phyloP scores from a whole-genome alignment of 2,113 vertebrate genomes.

The Rallus limicola region DNA sequence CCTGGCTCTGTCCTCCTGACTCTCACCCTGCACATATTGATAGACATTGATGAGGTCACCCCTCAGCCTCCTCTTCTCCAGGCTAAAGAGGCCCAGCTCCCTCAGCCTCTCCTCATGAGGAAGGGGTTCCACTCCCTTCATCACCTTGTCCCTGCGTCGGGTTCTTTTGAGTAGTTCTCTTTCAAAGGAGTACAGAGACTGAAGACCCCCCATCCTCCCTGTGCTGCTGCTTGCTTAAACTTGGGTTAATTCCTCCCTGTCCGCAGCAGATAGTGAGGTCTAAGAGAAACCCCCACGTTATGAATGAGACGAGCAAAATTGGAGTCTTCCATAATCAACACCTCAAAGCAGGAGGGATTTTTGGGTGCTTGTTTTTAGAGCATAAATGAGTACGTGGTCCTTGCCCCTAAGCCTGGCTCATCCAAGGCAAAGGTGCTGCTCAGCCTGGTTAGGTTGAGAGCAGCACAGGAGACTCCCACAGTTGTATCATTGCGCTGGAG shows the following conservation, averaged over 20 bases:
- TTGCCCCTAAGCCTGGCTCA: neutral
- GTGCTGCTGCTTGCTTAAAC: neutral
- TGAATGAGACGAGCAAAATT: neutral
- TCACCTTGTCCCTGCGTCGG: no score
- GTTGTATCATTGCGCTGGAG: rapidly evolving
- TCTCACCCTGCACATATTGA: no score
- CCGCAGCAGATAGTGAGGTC: neutral
- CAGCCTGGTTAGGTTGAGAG: neutral
- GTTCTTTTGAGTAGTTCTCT: no score
- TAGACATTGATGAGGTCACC: no score
- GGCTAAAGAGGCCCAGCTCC: no score
- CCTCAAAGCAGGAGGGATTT: neutral
- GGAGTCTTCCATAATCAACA: neutral
- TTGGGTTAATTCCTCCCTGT: neutral
- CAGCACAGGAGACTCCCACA: neutral
- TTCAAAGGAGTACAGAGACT: neutral
- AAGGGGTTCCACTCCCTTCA: no score
- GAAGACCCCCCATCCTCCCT: rapidly evolving
- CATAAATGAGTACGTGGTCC: rapidly evolving
- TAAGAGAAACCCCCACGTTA: neutral
- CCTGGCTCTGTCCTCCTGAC: no score
- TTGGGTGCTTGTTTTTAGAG: rapidly evolving
- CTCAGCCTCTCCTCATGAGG: no score
- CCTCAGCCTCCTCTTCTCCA: no score
- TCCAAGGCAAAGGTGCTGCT: neutral